Base-by-base conservation (phyloP, 1,140 invertebrate genomes). In the Chrysomallon squamiferum region DNA sequence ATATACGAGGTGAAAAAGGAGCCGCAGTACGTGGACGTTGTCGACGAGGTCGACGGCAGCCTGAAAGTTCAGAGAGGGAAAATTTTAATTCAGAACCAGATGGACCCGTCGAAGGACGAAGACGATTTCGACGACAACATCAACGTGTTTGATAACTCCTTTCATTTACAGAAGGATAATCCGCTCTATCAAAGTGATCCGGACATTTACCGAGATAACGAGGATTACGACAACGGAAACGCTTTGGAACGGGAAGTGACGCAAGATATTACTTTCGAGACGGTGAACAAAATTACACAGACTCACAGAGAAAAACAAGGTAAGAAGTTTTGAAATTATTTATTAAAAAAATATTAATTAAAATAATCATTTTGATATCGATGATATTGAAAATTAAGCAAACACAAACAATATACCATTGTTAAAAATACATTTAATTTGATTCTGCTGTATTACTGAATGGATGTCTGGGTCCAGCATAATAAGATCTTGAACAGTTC, bases 101-200 rank as follows among this genome's bases (percentile, higher is more conserved):
- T 80, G 15, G 76, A 80, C 49, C 65, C 71, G 3, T 64, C 66
- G 22, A 49, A 71, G n/a, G 71, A 75, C 25, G 72, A 71, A 5
- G 68, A 67, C 15, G 74, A 78, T 32, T 74, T 73, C 30, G 70
- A 75, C 54, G 74, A 80, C 22, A 80, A 80, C 56, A 71, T 75
- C 18, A 80, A 80, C 59, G 41, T 80, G 52, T 80, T 80, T 67
- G 76, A 77, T 47, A 71, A 69, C 11, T 59, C 56, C 18, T 80
- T 78, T 65, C 74, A 73, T 47, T 60, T 77, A 63, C 69, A 65
- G 27, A 78, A 78, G 58, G 73, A 77, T 43, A 80, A 80, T 57
- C 78, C 78, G 0, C 62, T 80, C 50, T 80, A 80, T 50, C 65
- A 75, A 50, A 80, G 78, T 66, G 78, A 80, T 50, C 73, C 72